A percentile compares a stretch with the other conserved stretches of the same genome.
These are phyloP conservation scores for Intellagama lesueurii DNA, from an alignment of 2,797 vertebrate species.

Conservation along the genomic window DNA sequence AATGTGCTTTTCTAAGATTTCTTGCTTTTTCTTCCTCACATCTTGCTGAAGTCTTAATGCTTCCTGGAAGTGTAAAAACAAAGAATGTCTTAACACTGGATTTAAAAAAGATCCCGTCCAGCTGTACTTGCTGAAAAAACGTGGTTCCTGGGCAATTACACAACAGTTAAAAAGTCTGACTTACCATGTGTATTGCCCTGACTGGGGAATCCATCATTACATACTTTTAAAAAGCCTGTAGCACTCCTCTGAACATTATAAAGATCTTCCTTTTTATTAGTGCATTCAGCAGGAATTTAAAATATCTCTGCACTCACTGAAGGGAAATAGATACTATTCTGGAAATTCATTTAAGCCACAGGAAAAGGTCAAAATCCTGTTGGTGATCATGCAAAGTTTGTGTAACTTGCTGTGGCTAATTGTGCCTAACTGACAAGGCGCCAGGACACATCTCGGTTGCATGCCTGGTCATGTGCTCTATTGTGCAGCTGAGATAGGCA, in stretches of 20 bases:
- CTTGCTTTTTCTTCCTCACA: conserved; percentile 96
- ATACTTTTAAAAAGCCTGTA: too few relatives aligned
- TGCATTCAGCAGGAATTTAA: background rate
- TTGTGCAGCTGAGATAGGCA: too few relatives aligned
- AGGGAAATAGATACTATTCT: background rate
- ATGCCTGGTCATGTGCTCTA: too few relatives aligned
- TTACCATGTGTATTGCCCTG: background rate
- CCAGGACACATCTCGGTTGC: too few relatives aligned
- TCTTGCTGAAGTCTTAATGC: conserved; percentile 94
- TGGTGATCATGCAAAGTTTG: too few relatives aligned
- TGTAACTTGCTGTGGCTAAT: too few relatives aligned
- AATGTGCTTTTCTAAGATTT: conserved; percentile 98
- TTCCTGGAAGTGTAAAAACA: conserved; percentile 79
- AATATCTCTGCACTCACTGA: background rate
- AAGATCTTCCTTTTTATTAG: background rate
- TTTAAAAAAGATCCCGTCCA: background rate
- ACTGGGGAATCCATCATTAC: background rate
- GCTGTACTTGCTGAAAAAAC: background rate
- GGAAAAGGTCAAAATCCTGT: too few relatives aligned
- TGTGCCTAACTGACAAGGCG: too few relatives aligned
- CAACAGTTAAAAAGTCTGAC: background rate
- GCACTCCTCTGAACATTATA: too few relatives aligned
- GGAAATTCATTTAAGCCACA: background rate
- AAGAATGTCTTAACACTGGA: background rate
- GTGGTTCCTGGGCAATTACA: background rate